These are phyloP conservation scores for Vireo altiloquus DNA, from an alignment of 2,113 vertebrate genomes.

Conservation along the genomic window DNA sequence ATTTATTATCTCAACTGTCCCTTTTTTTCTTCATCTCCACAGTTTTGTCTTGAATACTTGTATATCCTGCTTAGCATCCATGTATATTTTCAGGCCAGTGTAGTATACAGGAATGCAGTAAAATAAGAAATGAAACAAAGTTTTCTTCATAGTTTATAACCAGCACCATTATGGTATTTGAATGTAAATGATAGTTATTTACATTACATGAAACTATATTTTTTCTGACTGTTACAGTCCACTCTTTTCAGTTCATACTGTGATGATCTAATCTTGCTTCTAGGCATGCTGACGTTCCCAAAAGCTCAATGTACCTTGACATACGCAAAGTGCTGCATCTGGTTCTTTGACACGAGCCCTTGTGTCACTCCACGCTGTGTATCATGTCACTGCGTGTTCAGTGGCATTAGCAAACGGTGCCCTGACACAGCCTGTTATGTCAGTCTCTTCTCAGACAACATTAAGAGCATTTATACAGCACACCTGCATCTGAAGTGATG, in stretches of 20 bases:
- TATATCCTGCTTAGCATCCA: not conserved
- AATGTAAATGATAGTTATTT: not conserved
- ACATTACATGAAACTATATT: not conserved
- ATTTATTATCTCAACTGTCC: not conserved
- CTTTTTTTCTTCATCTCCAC: not conserved
- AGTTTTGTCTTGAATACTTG: not conserved
- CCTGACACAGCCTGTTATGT: not conserved
- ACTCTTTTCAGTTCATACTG: not conserved
- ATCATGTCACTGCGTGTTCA: not conserved
- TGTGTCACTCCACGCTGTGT: conserved; percentile 6
- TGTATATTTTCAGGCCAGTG: not conserved
- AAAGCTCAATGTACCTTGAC: conserved; percentile 30
- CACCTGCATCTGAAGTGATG: not conserved
- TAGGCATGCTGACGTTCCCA: not conserved
- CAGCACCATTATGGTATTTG: not conserved
- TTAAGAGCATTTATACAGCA: not conserved
- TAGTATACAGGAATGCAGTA: not conserved
- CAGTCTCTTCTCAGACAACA: not conserved
- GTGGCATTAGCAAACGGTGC: conserved; percentile 13
- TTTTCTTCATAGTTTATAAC: not conserved
- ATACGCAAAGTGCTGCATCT: not conserved
- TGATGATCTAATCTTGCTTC: not conserved
- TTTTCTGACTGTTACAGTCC: not conserved
- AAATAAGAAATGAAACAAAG: not conserved
- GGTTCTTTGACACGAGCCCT: not conserved